Conservation (phyloP, 2,113 vertebrate genomes). For the Hydrochoerus hydrochaeris region DNA sequence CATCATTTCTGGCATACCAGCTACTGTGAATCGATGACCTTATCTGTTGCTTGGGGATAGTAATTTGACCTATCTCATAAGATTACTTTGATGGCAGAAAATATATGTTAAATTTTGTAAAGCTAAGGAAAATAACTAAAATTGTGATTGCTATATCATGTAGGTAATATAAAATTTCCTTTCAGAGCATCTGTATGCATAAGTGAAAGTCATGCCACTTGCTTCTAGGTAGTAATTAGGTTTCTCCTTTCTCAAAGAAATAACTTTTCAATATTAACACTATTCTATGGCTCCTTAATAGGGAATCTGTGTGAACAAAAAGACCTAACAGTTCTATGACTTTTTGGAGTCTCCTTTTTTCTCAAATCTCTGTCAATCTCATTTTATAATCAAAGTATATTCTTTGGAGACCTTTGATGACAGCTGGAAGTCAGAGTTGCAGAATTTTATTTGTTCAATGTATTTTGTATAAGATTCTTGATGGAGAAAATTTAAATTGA, state of each 20-base stretch:
- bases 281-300: slow-evolving; percentile 32
- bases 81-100: slow-evolving; percentile 41
- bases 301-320: slow-evolving; percentile 71
- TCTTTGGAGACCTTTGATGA: slow-evolving; percentile 70
- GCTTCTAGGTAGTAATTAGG: slow-evolving; percentile 58
- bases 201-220: background rate
- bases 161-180: slow-evolving; percentile 4
- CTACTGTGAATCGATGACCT: slow-evolving; percentile 37
- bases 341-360: slow-evolving; percentile 51
- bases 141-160: slow-evolving; percentile 29
- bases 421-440: slow-evolving; percentile 73
- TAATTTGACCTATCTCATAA: slow-evolving; percentile 48
- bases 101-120: slow-evolving; percentile 35
- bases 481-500: slow-evolving; percentile 68
- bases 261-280: slow-evolving; percentile 54
- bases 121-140: slow-evolving; percentile 53
- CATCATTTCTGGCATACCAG: background rate
- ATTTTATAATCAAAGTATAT: slow-evolving; percentile 78
- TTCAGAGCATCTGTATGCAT: slow-evolving; percentile 26
- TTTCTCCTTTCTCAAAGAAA: slow-evolving; percentile 53
- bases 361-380: slow-evolving; percentile 64
- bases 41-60: background rate
- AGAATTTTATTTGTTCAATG: slow-evolving; percentile 73
- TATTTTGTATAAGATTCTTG: slow-evolving; percentile 72
- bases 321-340: slow-evolving; percentile 38